Evolutionary conservation across 2,797 vertebrate genomes (phyloP).

Genomic region (Falco novaeseelandiae): DNA sequence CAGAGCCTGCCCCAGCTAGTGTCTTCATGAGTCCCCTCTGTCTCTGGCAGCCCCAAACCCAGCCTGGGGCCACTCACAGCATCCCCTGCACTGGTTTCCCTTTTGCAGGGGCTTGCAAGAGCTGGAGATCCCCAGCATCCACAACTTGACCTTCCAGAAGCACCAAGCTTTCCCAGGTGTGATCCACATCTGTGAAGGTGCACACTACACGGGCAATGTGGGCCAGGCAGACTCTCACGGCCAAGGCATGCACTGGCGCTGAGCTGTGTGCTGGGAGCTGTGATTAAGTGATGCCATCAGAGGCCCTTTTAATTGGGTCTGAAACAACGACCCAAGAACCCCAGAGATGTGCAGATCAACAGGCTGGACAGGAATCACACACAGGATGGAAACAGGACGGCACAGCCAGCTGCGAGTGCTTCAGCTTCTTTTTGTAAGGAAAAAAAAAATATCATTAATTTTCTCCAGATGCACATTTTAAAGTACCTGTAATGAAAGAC

Average conservation of each 20-base stretch:
- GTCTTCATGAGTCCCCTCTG: conserved; percentile 71
- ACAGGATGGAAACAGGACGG: accelerated
- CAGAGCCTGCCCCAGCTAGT: conserved; percentile 69
- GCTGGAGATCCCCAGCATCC: conserved; percentile 77
- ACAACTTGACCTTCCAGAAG: conserved; percentile 72
- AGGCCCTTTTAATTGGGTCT: background rate
- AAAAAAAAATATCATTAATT: background rate
- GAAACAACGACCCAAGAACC: background rate
- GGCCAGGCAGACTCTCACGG: background rate
- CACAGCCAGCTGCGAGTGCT: background rate
- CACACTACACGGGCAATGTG: accelerated
- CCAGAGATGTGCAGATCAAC: background rate
- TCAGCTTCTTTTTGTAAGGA: background rate
- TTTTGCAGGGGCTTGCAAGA: conserved; percentile 72
- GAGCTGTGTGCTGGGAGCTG: background rate
- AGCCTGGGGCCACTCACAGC: accelerated
- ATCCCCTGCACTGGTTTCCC: background rate
- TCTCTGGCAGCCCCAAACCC: background rate
- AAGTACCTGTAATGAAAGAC: conserved; percentile 23
- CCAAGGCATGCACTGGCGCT: too few relatives aligned
- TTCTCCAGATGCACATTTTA: background rate
- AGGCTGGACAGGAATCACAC: background rate
- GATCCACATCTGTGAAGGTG: background rate
- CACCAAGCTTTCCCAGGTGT: conserved; percentile 77
- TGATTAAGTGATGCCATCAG: too few relatives aligned